phyloP scores from a whole-genome alignment of 2,113 vertebrate genomes.

The Oreochromis niloticus region DNA sequence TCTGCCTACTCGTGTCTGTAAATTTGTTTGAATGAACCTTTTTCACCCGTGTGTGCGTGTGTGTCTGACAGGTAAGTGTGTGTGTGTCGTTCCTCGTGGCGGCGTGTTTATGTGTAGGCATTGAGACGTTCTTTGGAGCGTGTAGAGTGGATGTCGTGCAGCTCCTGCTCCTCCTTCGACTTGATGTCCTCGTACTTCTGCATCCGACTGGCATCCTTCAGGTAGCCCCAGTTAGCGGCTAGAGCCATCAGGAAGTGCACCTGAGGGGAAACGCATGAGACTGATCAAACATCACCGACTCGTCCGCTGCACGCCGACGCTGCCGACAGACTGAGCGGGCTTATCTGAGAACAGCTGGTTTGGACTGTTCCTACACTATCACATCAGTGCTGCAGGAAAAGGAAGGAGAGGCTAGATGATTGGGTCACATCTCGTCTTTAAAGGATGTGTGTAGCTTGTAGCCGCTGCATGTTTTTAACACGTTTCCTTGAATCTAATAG shows the following conservation, averaged over 20 bases:
- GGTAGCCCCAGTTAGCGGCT: constrained; percentile 97
- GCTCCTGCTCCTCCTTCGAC: constrained; percentile 98
- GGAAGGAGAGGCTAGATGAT: not conserved
- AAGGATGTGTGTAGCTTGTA: not conserved
- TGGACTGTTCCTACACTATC: not conserved
- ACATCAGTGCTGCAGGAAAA: not conserved
- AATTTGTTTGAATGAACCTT: not conserved
- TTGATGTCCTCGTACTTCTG: constrained; percentile 99
- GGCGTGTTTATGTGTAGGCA: constrained; percentile 97
- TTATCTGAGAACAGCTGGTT: not conserved
- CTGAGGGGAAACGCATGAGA: constrained; percentile 59
- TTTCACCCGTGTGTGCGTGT: not conserved
- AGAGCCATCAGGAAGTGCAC: constrained; percentile 97
- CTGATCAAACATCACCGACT: fast-evolving
- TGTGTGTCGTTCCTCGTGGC: constrained; percentile 66
- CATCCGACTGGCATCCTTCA: constrained; percentile 97
- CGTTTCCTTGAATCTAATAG: not conserved
- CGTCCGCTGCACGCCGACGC: no score
- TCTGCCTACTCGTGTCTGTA: not conserved
- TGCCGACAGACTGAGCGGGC: not conserved
- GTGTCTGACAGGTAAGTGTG: constrained; percentile 47
- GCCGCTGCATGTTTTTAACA: not conserved
- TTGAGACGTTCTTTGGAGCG: constrained; percentile 99
- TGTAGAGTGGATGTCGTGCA: constrained; percentile 98
- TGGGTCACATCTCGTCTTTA: not conserved